Conservation (phyloP, 2,888 invertebrate genomes). For the Acleris literana region DNA sequence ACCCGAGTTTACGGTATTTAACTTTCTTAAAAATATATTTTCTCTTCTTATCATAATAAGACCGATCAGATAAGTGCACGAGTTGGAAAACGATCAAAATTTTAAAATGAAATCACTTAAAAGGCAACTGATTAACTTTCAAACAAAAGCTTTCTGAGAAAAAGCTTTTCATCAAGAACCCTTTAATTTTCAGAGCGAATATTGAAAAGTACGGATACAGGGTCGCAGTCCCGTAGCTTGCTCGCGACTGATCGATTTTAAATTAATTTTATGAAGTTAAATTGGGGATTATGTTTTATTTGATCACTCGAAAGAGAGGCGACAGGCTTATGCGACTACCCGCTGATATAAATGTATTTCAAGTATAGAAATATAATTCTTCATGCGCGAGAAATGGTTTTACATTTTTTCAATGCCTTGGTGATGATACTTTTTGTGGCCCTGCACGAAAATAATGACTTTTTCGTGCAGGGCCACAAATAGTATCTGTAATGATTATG, state of each 20-base stretch:
- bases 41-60: no score
- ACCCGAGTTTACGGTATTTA: no score
- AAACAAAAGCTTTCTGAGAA: slow-evolving; percentile 44
- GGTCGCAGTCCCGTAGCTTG: slow-evolving; percentile 63
- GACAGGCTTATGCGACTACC: slow-evolving; percentile 4
- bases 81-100: background rate
- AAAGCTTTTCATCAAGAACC: slow-evolving; percentile 61
- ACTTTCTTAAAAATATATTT: no score
- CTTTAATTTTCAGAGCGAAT: slow-evolving; percentile 67
- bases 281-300: slow-evolving; percentile 79
- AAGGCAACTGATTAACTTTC: slow-evolving; percentile 60
- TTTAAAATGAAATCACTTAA: background rate
- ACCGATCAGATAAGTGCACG: background rate
- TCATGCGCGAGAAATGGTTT: background rate
- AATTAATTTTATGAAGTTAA: slow-evolving; percentile 82
- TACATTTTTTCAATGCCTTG: no score
- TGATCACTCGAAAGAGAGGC: slow-evolving; percentile 57
- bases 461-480: no score
- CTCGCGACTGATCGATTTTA: slow-evolving; percentile 72
- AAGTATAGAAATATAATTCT: background rate
- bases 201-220: slow-evolving; percentile 60
- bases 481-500: no score
- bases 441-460: no score
- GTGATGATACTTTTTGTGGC: no score
- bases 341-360: background rate